Percentiles rank a stretch among this genome's conserved stretches.
Conservation (phyloP, 2,797 vertebrate genomes). For the Trachops cirrhosus region DNA sequence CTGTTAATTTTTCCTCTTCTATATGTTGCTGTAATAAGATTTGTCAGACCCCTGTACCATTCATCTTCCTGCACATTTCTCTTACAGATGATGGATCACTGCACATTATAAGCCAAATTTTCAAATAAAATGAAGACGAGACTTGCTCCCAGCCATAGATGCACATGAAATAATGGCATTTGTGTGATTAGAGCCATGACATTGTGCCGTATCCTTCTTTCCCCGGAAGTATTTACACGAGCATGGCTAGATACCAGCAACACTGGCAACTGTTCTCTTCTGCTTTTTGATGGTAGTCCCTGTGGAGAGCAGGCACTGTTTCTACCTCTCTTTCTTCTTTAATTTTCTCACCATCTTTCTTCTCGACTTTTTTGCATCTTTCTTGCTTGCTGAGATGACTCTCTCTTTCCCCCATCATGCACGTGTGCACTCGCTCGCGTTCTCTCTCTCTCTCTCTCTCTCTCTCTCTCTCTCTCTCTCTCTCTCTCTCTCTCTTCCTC, state of each 20-base stretch:
- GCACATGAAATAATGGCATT: neutral
- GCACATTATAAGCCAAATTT: constrained; percentile 63
- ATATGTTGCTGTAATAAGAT: constrained; percentile 72
- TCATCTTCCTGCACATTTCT: constrained; percentile 69
- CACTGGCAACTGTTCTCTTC: neutral
- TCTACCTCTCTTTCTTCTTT: neutral
- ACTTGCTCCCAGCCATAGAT: constrained; percentile 28
- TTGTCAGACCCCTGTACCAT: constrained; percentile 67
- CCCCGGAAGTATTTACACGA: neutral
- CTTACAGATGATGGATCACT: constrained; percentile 64
- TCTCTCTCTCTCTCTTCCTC: neutral
- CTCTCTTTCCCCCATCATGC: neutral
- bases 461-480: too few relatives aligned
- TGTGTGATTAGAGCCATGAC: neutral
- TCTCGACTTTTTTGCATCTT: neutral
- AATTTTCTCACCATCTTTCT: neutral
- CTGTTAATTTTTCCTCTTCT: constrained; percentile 71
- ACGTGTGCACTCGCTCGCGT: too few relatives aligned
- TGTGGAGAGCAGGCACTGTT: neutral
- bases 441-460: neutral
- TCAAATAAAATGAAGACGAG: constrained; percentile 65
- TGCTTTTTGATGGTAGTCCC: neutral
- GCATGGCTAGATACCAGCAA: neutral
- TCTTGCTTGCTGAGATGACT: neutral
- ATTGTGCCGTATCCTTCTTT: neutral